phyloP scores from a whole-genome alignment of 2,797 vertebrate species.

The Thalassophryne amazonica region DNA sequence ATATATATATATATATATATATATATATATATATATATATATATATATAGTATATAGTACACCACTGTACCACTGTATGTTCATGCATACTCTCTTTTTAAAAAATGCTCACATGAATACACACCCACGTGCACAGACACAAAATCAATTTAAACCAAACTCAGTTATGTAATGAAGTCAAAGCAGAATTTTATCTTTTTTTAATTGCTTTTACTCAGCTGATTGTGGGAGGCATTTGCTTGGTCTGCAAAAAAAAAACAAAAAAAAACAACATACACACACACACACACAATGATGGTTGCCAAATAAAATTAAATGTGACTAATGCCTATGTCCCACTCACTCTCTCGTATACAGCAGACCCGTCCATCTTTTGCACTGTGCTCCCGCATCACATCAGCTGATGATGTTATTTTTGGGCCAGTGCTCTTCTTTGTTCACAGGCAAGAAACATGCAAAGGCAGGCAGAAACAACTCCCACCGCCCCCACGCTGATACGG shows the following conservation, averaged over 20 bases:
- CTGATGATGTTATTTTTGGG: constrained; percentile 75
- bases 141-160: background rate
- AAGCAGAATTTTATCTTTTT: constrained; percentile 5
- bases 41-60: too few species aligned
- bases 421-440: constrained; percentile 56
- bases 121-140: constrained; percentile 3
- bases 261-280: constrained; percentile 18
- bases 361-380: constrained; percentile 59
- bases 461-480: constrained; percentile 16
- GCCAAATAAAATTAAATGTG: too few species aligned
- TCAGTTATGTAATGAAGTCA: background rate
- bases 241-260: constrained; percentile 18
- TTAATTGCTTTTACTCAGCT: constrained; percentile 7
- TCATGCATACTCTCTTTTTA: background rate
- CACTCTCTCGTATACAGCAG: constrained; percentile 32
- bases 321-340: too few species aligned
- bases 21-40: too few species aligned
- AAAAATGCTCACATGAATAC: background rate
- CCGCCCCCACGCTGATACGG: background rate
- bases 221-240: constrained; percentile 8
- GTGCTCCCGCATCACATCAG: constrained; percentile 54
- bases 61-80: too few species aligned
- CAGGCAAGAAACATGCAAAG: constrained; percentile 50
- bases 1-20: too few species aligned
- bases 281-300: constrained; percentile 12